Evolutionary conservation across 92 coral and sea anemone genomes (phyloP).

Genomic region (Desmophyllum pertusum): DNA sequence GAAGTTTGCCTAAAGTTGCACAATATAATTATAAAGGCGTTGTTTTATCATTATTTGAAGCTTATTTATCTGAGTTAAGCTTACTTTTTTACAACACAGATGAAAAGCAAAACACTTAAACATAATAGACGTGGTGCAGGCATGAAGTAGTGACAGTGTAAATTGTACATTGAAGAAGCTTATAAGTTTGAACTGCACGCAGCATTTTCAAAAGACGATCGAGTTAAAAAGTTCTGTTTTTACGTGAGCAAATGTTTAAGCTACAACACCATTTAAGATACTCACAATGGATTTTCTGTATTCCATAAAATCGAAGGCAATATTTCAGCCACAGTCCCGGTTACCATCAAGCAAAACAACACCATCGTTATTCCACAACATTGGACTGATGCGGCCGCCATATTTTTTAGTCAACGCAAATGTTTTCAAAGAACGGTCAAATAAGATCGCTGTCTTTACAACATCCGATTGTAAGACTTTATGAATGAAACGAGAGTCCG

Average conservation of each 20-base stretch:
- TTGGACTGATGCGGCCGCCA: slow-evolving; percentile 7
- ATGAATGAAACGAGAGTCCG: neutral
- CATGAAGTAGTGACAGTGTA: too few relatives aligned
- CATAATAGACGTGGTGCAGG: too few relatives aligned
- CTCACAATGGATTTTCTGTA: slow-evolving; percentile 66
- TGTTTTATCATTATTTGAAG: too few relatives aligned
- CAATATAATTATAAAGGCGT: too few relatives aligned
- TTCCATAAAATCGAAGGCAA: slow-evolving; percentile 70
- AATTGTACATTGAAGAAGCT: too few relatives aligned
- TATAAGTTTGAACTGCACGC: too few relatives aligned
- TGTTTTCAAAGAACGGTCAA: neutral
- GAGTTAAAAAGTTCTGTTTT: neutral
- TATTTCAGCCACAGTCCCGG: slow-evolving; percentile 33
- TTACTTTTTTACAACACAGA: too few relatives aligned
- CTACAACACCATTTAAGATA: slow-evolving; percentile 3
- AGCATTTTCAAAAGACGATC: too few relatives aligned
- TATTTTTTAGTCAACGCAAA: neutral
- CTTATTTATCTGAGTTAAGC: too few relatives aligned
- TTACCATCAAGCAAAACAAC: slow-evolving; percentile 4
- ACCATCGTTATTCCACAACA: neutral
- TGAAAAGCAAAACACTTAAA: too few relatives aligned
- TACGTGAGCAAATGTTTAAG: slow-evolving; percentile 1
- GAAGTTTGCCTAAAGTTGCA: too few relatives aligned
- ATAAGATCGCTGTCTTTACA: neutral
- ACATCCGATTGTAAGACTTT: neutral